Evolutionary conservation across 2,113 vertebrate genomes (phyloP), one percentile per base, ranked within the genome.

Genomic region (Embiotoca jacksoni): DNA sequence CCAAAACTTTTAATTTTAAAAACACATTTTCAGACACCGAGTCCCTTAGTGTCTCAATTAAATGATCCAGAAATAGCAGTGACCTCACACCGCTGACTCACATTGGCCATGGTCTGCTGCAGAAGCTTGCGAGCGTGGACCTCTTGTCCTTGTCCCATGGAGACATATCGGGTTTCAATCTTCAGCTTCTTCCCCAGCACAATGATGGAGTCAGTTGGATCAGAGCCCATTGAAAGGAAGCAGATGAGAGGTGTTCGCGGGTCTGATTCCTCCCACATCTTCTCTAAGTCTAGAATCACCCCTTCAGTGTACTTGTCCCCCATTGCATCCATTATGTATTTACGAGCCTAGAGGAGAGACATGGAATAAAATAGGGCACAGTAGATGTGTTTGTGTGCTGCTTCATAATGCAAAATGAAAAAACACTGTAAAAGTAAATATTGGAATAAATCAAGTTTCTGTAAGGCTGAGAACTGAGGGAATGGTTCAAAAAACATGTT

Each of bases 141-240:
- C 80, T 96, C 97, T 91, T 99, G 98, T 2, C 97, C 97, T 77
- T 98, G 98, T 50, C 98, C 98, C 98, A 99, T 98, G n/a, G 97
- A 99, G 64, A 99, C 95, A 9, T 93, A 98, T 62, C 91, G 94
- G 0, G 96, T 98, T 78, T 98, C 97, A 58, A 87, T 94, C 85
- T 96, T 98, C 35, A 96, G 87, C 76, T 91, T 96, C 92, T 96
- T 99, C 7, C 97, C 97, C 88, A 99, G 83, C 31, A 96, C 96
- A 8, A 95, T 97, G 78, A 99, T 98, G 31, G 96, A 96, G 88
- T 98, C 96, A 0, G 96, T 98, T 75, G 98, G 98, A 90, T 99
- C 98, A 0, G 98, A 98, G 49, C 97, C 97, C 97, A 97, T 98
- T 16, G 97, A 99, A 75, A 99, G 91, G 78, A 99, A 96, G 84